A percentile compares a stretch with the other conserved stretches of the same genome.
Evolutionary conservation across 2,888 invertebrate genomes (phyloP).

Genomic region (Galerucella pusilla): DNA sequence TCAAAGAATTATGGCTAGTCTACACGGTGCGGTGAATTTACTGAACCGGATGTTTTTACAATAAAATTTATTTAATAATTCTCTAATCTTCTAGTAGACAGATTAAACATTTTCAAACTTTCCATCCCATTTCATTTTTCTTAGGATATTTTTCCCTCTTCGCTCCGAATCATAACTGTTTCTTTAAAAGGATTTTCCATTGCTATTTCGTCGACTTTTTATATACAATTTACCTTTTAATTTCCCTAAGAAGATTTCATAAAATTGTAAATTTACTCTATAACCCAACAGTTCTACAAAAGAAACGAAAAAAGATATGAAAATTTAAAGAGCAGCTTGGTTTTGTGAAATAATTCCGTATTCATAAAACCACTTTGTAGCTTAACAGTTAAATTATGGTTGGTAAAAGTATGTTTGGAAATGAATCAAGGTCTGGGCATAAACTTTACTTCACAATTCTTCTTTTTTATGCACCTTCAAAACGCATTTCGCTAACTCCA

Average conservation of each 20-base stretch:
- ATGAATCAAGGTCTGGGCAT: too few relatives aligned
- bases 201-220: slow-evolving; percentile 24
- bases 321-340: neutral
- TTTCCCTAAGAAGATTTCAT: slow-evolving; percentile 15
- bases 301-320: neutral
- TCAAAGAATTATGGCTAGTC: neutral
- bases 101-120: neutral
- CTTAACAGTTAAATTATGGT: too few relatives aligned
- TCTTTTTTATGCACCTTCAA: too few relatives aligned
- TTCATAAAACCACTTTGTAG: too few relatives aligned
- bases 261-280: slow-evolving; percentile 5
- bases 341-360: too few relatives aligned
- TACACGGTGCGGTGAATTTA: too few relatives aligned
- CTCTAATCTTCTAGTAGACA: too few relatives aligned
- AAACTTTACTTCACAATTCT: too few relatives aligned
- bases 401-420: too few relatives aligned
- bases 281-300: neutral
- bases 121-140: neutral
- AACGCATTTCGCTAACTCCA: too few relatives aligned
- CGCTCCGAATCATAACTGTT: slow-evolving; percentile 18
- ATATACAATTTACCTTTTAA: slow-evolving; percentile 14
- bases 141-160: slow-evolving; percentile 2
- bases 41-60: too few relatives aligned
- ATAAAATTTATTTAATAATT: too few relatives aligned
- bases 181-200: slow-evolving; percentile 13